Evolutionary conservation across 2,797 vertebrate species (phyloP), one percentile per base, ranked within the genome.

Genomic region (Anguilla marmorata): DNA sequence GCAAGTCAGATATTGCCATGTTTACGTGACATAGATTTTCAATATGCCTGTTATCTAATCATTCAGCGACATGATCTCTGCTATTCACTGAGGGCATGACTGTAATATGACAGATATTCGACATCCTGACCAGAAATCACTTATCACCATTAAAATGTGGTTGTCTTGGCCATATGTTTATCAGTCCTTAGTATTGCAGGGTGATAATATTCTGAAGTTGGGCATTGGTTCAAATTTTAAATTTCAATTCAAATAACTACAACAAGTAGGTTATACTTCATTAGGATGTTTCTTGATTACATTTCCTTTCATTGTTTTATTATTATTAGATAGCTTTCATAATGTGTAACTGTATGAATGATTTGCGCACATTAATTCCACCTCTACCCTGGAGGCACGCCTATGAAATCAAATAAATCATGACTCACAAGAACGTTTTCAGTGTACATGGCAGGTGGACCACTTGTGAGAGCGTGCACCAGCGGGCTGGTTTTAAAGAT

Each of bases 151-250:
- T 82, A 82, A 82, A 50, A 50, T 76, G 33, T 33, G 74, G 4
- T 33, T 76, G 16, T 76, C 30, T 16, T 21, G 37, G 69, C 4
- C 74, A 72, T 27, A 76, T 16, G 30, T 41, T 76, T 21, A 37
- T 41, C 33, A 41, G 5, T 76, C 74, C 33, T 37, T 21, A 37
- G 27, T 11, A 50, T 27, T 74, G 76, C 8, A 14, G 30, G 8
- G 82, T 76, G 12, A 41, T 84, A 76, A 56, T 27, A 7, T 84
- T 63, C 79, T 84, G 54, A 21, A 84, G 72, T 84, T 84, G 54
- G 11, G 54, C 84, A 37, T 41, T 87, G 52, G 48, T 60, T 30
- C 60, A 45, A 45, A 50, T 56, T 19, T 89, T 12, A 2, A 12
- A 76, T 72, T 30, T 76, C 27, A 33, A 33, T 33, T 33, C 72